Evolutionary conservation across 2,888 invertebrate genomes (phyloP).

Genomic region (Macrophya alboannulata): DNA sequence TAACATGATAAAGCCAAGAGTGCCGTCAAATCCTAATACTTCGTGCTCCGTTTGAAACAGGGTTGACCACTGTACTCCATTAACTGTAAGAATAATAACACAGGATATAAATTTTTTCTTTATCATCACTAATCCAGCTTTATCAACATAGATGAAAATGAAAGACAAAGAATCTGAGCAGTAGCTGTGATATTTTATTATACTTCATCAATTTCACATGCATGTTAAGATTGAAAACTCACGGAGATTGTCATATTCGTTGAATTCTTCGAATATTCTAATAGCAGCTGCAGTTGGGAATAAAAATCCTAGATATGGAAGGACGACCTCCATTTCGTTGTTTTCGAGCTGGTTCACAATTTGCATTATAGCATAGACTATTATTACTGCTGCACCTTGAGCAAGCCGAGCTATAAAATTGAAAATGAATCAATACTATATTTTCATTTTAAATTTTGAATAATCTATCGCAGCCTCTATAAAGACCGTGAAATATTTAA

Average conservation of each 20-base stretch:
- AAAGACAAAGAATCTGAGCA: neutral
- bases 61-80: slow-evolving; percentile 80
- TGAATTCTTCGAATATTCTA: slow-evolving; percentile 74
- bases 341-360: slow-evolving; percentile 45
- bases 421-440: neutral
- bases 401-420: slow-evolving; percentile 33
- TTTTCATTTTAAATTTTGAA: neutral
- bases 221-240: slow-evolving; percentile 62
- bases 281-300: slow-evolving; percentile 74
- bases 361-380: slow-evolving; percentile 42
- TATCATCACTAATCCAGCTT: neutral
- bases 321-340: slow-evolving; percentile 29
- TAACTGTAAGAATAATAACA: slow-evolving; percentile 73
- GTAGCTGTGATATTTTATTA: neutral
- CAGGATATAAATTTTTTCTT: neutral
- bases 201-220: neutral
- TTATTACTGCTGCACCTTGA: slow-evolving; percentile 22
- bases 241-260: slow-evolving; percentile 73
- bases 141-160: neutral
- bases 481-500: neutral
- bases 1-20: slow-evolving; percentile 86
- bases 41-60: slow-evolving; percentile 74
- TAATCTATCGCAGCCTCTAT: neutral
- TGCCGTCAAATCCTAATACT: slow-evolving; percentile 67
- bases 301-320: slow-evolving; percentile 71